These are phyloP conservation scores for Didymodactylos carnosus DNA, from an alignment of 2,888 invertebrate species.

Conservation along the genomic window DNA sequence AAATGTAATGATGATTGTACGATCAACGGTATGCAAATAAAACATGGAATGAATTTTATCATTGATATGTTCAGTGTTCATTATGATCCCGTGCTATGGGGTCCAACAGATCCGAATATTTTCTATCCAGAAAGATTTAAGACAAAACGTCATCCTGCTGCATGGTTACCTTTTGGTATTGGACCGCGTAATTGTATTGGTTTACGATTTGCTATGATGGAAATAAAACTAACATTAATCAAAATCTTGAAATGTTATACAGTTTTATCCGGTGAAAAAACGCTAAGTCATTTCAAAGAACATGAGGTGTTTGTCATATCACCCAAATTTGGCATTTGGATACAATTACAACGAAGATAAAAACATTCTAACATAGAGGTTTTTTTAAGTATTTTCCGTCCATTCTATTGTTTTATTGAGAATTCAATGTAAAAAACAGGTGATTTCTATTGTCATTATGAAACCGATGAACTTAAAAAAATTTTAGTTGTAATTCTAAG, in stretches of 20 bases:
- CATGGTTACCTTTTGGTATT: not conserved
- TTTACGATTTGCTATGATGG: not conserved
- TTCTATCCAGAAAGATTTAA: not conserved
- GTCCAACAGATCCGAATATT: not conserved
- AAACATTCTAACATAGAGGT: too few relatives aligned
- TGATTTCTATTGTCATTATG: too few relatives aligned
- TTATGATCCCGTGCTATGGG: not conserved
- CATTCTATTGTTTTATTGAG: too few relatives aligned
- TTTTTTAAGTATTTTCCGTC: too few relatives aligned
- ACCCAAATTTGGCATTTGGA: not conserved
- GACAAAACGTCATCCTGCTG: not conserved
- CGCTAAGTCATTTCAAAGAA: not conserved
- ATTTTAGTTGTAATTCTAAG: too few relatives aligned
- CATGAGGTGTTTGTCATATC: not conserved
- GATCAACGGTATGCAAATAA: not conserved
- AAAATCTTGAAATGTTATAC: not conserved
- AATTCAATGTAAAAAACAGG: too few relatives aligned
- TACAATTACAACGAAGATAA: not conserved
- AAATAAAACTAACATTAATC: not conserved
- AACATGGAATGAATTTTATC: not conserved
- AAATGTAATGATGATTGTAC: not conserved
- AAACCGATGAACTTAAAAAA: too few relatives aligned
- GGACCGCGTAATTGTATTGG: not conserved
- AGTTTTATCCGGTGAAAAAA: not conserved
- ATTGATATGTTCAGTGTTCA: not conserved